Base-by-base conservation (phyloP, 2,888 invertebrate species). In the Trachelus tabidus region DNA sequence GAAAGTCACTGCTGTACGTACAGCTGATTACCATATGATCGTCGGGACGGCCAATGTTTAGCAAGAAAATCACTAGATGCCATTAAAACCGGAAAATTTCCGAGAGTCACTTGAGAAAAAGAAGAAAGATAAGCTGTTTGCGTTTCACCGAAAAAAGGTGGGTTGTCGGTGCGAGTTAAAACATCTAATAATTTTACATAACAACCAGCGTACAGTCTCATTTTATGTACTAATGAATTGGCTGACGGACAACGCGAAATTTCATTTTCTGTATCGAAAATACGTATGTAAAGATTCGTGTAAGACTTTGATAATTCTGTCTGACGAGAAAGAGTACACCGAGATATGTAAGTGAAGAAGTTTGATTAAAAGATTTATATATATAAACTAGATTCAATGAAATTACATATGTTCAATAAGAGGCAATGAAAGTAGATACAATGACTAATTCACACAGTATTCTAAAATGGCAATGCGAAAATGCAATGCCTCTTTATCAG, bases 21-120 rank as follows among this genome's bases (percentile, higher is more conserved):
- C 89, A 89, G 89, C 89, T 89, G 89, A 89, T 86, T 86, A 84
- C 86, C 89, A 89, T 88, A 89, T 89, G 89, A 89, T 89, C 87
- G 85, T 34, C 82, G 86, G 77, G 35, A 79, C 56, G 34, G 83
- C 81, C 87, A 89, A 88, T 87, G 6, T 69, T n/a, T 0, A 4
- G 1, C 11, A 56, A 74, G 75, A 76, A 83, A 79, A 79, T 75
- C 77, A 37, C 76, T 78, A 6, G 31, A 35, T 31, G 35, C 34
- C 33, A 56, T 56, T 56, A 56, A 9, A 56, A 56, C 1, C 23
- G 23, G 23, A 23, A 56, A 56, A 23, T 56, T 56, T 56, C 56
- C 56, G 23, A 56, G 56, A 56, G 56, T 56, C 23, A 56, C 23
- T 56, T 56, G 56, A 23, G 23, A 56, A 56, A 56, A 56, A 0